Evolutionary conservation across 2,888 invertebrate genomes (phyloP), one percentile per base, ranked within the genome.

Genomic region (Patella caerulea): DNA sequence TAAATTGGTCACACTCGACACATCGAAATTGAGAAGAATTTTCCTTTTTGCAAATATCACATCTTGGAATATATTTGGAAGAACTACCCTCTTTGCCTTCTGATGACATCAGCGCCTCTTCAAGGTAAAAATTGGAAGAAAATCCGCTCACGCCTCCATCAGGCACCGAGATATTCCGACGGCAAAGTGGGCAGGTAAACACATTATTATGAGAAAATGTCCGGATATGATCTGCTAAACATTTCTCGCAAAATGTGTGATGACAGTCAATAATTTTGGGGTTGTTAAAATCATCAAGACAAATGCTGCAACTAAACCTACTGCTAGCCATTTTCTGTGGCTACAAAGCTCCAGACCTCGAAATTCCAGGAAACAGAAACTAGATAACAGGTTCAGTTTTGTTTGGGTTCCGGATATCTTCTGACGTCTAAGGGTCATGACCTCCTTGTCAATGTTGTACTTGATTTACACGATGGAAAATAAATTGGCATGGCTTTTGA

Each of bases 221-320:
- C 24, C 65, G 19, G 65, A 65, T 65, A n/a, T 65, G 65, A 65
- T 65, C 65, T 65, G 65, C 19, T 24, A 65, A 65, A 19, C 65
- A 65, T 65, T 65, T 65, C 24, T 65, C 65, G 65, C 65, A 65
- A 65, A 65, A 65, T 65, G 65, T 65, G 24, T 65, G 65, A 65
- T 65, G 65, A 11, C 65, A 65, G 11, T 65, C 65, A 14, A 65
- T 65, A 12, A 65, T 19, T 24, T 65, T 65, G 11, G 65, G 65
- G 11, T 65, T 65, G 11, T 19, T 65, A 14, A 65, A 65, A 65
- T 65, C 65, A 12, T 65, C 65, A 19, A 65, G 65, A 24, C 65
- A 65, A 12, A 65, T 65, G 65, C 65, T 65, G 4, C 65, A 65
- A 12, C 19, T 24, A 65, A 65, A 65, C 14, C 65, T 65, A 65